Percentiles rank a stretch among this genome's conserved stretches.
phyloP scores from a whole-genome alignment of 1,140 invertebrate genomes.

The Aphelinus certus region DNA sequence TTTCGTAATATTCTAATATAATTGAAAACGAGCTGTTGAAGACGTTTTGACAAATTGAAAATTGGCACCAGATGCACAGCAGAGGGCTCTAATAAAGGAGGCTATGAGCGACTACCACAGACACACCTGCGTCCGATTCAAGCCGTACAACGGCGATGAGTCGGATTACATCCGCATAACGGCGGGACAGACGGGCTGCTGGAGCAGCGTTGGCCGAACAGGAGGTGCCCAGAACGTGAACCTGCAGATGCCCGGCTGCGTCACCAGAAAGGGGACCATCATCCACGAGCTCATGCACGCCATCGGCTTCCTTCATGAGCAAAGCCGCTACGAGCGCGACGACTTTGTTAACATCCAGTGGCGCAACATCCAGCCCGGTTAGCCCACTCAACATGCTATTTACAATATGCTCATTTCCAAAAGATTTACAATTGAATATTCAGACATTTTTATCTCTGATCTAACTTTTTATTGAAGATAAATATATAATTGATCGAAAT shows the following conservation, averaged over 20 bases:
- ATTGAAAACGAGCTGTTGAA: too few relatives aligned
- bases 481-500: too few relatives aligned
- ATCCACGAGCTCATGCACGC: slow-evolving; percentile 89
- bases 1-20: too few relatives aligned
- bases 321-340: slow-evolving; percentile 83
- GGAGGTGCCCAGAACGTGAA: slow-evolving; percentile 79
- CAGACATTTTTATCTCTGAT: too few relatives aligned
- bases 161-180: slow-evolving; percentile 76
- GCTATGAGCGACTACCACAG: slow-evolving; percentile 77
- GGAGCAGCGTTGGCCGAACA: slow-evolving; percentile 79
- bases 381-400: slow-evolving; percentile 28
- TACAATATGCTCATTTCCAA: neutral
- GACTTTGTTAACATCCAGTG: slow-evolving; percentile 77
- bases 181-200: slow-evolving; percentile 78
- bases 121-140: slow-evolving; percentile 79
- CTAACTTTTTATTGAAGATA: too few relatives aligned
- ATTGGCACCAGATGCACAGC: slow-evolving; percentile 55
- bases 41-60: too few relatives aligned
- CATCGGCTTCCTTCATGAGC: slow-evolving; percentile 87
- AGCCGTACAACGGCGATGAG: slow-evolving; percentile 69
- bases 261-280: slow-evolving; percentile 78
- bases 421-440: neutral
- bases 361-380: slow-evolving; percentile 76
- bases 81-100: slow-evolving; percentile 67
- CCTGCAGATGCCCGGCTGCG: slow-evolving; percentile 78